Evolutionary conservation across 2,113 vertebrate species (phyloP).

Genomic region (Ophthalmolycus amberensis): DNA sequence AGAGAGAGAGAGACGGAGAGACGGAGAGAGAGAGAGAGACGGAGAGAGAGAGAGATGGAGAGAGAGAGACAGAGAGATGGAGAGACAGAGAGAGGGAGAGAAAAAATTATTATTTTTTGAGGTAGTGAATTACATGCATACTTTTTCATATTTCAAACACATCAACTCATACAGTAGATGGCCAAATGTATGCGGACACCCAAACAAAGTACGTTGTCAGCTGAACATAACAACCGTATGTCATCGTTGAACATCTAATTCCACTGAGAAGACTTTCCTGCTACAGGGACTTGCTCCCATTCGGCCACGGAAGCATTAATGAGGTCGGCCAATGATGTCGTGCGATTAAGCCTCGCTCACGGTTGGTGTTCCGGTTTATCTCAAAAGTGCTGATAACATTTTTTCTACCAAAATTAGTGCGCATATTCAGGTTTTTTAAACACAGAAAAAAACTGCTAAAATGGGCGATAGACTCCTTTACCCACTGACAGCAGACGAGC

Average conservation of each 20-base stretch:
- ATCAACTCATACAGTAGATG: not conserved
- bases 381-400: not conserved
- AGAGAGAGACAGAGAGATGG: too few relatives aligned
- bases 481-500: not conserved
- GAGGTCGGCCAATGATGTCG: not conserved
- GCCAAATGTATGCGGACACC: not conserved
- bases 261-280: constrained; percentile 6
- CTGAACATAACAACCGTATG: not conserved
- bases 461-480: not conserved
- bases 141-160: not conserved
- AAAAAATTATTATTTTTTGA: not conserved
- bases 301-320: not conserved
- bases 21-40: too few relatives aligned
- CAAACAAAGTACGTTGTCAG: not conserved
- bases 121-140: not conserved
- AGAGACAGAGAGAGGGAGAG: too few relatives aligned
- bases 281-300: constrained; percentile 21
- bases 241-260: not conserved
- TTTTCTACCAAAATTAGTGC: too few relatives aligned
- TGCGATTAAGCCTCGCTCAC: not conserved
- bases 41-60: too few relatives aligned
- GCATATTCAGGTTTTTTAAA: too few relatives aligned
- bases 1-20: too few relatives aligned
- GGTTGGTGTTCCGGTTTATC: not conserved
- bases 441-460: too few relatives aligned